A percentile compares a stretch with the other conserved stretches of the same genome.
These are phyloP conservation scores for Sarcophilus harrisii DNA, from an alignment of 2,797 vertebrate species.

Conservation along the genomic window DNA sequence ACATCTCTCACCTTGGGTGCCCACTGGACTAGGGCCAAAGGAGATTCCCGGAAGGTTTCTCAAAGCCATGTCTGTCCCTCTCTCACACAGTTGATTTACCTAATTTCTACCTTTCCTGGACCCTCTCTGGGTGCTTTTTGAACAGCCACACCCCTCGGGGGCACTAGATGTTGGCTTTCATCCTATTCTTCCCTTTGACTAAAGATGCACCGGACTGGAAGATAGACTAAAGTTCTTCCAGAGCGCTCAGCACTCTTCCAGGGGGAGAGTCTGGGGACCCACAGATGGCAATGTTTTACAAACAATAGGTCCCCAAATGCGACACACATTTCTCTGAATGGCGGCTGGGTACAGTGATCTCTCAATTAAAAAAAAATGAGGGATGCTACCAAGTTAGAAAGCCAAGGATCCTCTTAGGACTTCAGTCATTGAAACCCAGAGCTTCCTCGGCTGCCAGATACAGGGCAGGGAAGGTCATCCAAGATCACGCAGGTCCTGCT, in stretches of 20 bases:
- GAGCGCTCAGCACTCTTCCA: conserved; percentile 84
- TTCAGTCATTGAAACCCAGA: conserved; percentile 25
- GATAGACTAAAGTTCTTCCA: conserved; percentile 72
- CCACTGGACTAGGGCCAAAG: conserved; percentile 11
- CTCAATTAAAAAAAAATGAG: conserved; percentile 42
- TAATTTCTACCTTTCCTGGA: neutral
- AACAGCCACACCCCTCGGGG: conserved; percentile 69
- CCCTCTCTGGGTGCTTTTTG: neutral
- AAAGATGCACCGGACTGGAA: conserved; percentile 71
- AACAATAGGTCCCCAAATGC: conserved; percentile 74
- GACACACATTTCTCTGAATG: conserved; percentile 55
- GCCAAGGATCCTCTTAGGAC: neutral
- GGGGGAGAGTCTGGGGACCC: conserved; percentile 67
- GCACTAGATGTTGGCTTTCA: conserved; percentile 68
- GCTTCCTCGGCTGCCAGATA: conserved; percentile 65
- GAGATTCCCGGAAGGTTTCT: conserved; percentile 9
- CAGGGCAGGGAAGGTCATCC: conserved; percentile 30
- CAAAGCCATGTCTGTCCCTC: neutral
- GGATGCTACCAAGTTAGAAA: neutral
- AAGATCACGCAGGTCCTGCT: conserved; percentile 33
- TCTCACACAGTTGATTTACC: neutral
- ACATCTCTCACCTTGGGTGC: no score
- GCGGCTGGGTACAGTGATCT: conserved; percentile 3
- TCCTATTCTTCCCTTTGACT: conserved; percentile 73
- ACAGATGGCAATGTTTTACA: conserved; percentile 79